phyloP scores from a whole-genome alignment of 2,888 invertebrate species.

The Diachrysia chrysitis region DNA sequence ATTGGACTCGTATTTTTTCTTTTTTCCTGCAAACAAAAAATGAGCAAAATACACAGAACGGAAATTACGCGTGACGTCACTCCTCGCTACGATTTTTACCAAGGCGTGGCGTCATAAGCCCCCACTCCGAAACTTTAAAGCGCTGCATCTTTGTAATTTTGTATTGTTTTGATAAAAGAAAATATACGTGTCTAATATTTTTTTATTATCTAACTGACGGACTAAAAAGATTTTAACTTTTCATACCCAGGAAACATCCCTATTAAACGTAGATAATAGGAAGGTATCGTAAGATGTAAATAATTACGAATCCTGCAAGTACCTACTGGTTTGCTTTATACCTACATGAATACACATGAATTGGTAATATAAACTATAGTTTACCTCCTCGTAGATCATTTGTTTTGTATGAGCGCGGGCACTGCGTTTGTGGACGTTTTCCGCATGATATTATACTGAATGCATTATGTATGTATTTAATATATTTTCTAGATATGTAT shows the following conservation, averaged over 20 bases:
- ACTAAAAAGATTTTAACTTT: neutral
- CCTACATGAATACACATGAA: neutral
- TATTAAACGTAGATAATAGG: neutral
- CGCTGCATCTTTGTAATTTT: too few relatives aligned
- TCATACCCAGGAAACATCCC: too few relatives aligned
- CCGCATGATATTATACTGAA: neutral
- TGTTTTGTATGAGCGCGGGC: slow-evolving; percentile 3
- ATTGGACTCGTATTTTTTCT: too few relatives aligned
- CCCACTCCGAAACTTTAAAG: too few relatives aligned
- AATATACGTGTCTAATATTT: too few relatives aligned
- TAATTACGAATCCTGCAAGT: neutral
- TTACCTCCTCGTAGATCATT: neutral
- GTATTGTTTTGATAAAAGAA: too few relatives aligned
- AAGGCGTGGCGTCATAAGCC: too few relatives aligned
- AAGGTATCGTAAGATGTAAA: neutral
- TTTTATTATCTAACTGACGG: too few relatives aligned
- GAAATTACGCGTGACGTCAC: too few relatives aligned
- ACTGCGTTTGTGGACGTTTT: neutral
- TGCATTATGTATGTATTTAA: slow-evolving; percentile 4
- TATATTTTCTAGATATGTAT: neutral
- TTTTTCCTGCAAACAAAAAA: too few relatives aligned
- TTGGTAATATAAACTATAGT: slow-evolving; percentile 2
- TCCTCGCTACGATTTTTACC: too few relatives aligned
- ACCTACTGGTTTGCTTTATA: neutral
- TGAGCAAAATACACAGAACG: too few relatives aligned